Base-by-base conservation (phyloP, 2,113 vertebrate species). In the Pimephales promelas region DNA sequence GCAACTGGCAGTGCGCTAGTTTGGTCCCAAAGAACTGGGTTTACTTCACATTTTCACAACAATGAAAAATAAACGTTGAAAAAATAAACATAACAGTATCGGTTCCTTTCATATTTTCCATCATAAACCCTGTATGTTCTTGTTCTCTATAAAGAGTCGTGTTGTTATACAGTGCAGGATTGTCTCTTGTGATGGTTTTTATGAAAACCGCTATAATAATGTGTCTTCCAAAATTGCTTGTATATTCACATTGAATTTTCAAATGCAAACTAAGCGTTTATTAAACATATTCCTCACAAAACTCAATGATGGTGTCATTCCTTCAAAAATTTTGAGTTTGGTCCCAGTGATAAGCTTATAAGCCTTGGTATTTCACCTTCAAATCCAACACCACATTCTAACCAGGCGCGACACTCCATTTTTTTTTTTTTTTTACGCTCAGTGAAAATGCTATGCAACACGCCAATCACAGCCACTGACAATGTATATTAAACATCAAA, bases 161-260 rank as follows among this genome's bases (percentile, higher is more conserved):
- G 36, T 64, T 52, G 13, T 52, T 22, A 22, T 77, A 45, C 45
- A 66, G 77, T 45, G 57, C 59, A 66, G 78, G 78, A 79, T 61
- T 31, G 80, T 56, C 47, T 73, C 36, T 90, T 87, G 57, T 81
- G 88, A 75, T 75, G 78, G 89, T 92, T 90, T 92, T 87, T 90
- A 81, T 82, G 20, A 85, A 91, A 92, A 89, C 54, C 11, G 24
- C 64, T 28, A 13, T 47, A 18, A 47, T 8, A 11, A 49, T 2
- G 10, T 78, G 34, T 22, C 34, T 45, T 61, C 13, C 40, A 31
- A 64, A 79, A 52, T 31, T 34, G 47, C 24, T 52, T 28, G 45
- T 18, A 10, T 31, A 28, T 3, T 54, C 64, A 78, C 64, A 13
- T 26, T 31, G 43, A 54, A 26, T n/a, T 64, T 59, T 78, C 47